Conservation (phyloP, 2,888 invertebrate species). For the Amphipoea oculea region DNA sequence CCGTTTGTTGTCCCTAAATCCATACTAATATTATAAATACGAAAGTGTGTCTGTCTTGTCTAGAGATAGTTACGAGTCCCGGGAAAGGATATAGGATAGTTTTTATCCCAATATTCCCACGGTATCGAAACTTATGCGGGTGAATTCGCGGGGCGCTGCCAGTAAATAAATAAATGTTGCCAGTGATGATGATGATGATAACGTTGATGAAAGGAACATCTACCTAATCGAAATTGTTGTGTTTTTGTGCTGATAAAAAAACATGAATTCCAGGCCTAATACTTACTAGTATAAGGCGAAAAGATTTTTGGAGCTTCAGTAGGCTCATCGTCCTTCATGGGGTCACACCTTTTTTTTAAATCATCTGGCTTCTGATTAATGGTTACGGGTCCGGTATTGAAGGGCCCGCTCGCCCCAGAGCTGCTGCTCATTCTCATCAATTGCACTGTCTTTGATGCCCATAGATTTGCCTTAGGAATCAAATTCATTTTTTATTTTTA, state of each 20-base stretch:
- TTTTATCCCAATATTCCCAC: no score
- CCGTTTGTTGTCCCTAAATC: no score
- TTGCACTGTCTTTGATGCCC: neutral
- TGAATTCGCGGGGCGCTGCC: no score
- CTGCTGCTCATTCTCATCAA: neutral
- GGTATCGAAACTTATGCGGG: no score
- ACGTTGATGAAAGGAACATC: neutral
- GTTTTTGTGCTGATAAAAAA: neutral
- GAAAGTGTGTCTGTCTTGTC: no score
- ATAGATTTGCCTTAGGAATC: slow-evolving; percentile 14
- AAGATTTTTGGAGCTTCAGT: neutral
- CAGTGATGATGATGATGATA: neutral
- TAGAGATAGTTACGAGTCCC: no score
- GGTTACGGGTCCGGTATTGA: neutral
- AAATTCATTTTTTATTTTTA: slow-evolving; percentile 25
- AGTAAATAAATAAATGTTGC: neutral
- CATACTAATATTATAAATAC: no score
- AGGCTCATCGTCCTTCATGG: neutral
- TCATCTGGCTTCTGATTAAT: neutral
- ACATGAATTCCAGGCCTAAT: neutral
- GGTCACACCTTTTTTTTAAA: neutral
- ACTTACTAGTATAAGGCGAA: slow-evolving; percentile 6
- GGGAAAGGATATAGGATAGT: no score
- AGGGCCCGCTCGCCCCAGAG: neutral
- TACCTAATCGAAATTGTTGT: neutral